Base-by-base conservation (phyloP, 1,140 invertebrate genomes). In the Campoletis sonorensis region DNA sequence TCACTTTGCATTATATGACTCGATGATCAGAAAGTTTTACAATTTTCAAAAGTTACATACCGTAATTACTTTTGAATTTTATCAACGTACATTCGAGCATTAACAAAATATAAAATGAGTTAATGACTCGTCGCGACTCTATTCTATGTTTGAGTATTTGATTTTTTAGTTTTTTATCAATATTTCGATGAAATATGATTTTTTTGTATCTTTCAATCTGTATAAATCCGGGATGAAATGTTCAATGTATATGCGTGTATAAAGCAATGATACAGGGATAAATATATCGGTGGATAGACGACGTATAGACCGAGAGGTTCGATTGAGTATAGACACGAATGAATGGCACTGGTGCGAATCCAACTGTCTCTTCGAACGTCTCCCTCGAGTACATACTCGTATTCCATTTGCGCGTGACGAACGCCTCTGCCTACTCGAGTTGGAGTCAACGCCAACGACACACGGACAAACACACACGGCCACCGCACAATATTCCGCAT, bases 391-490 rank as follows among this genome's bases (percentile, higher is more conserved):
- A 61, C 70, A 71, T 61, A 79, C 79, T 71, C 79, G 79, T 54
- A 71, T 72, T 79, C 76, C 76, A 78, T 78, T 78, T 78, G 37
- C 76, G 58, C 76, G 76, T 78, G 76, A 78, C 76, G 58, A 78
- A 78, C 33, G 16, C 30, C 27, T 70, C 76, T n/a, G 61, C 58
- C 33, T 78, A 78, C 76, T 78, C 37, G 76, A 78, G 58, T 78
- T 61, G 1, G 73, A 61, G 16, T 77, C 58, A n/a, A 61, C 18
- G 58, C 33, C 18, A 4, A 7, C 26, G 3, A n/a, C 26, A 61
- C 26, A 45, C 49, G 23, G 8, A 4, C 26, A 27, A 4, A 54
- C n/a, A 54, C 49, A 54, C 4, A 54, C 49, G 15, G 13, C 4
- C n/a, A 26, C 13, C 58, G 23, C 13, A 64, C 61, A 64, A 21